Conservation (phyloP, 2,113 vertebrate genomes). For the Melanostigma gelatinosum region DNA sequence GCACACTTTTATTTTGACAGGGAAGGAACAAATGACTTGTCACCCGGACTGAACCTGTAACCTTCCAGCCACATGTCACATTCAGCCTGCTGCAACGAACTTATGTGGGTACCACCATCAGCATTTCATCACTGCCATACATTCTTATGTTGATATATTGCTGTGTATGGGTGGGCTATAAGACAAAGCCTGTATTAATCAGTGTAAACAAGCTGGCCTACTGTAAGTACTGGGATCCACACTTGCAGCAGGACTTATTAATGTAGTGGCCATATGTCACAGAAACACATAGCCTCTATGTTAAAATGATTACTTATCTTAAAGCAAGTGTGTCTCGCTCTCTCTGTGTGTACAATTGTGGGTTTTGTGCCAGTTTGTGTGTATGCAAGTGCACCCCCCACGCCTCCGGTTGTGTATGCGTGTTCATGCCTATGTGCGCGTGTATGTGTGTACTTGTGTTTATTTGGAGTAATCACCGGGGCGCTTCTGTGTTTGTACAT, state of each 20-base stretch:
- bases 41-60: neutral
- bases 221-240: conserved; percentile 39
- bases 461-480: conserved; percentile 78
- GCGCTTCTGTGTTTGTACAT: conserved; percentile 78
- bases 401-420: conserved; percentile 9
- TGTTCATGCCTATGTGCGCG: neutral
- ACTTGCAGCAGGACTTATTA: conserved; percentile 28
- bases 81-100: neutral
- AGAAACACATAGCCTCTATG: conserved; percentile 14
- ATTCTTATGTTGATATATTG: neutral
- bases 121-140: conserved; percentile 24
- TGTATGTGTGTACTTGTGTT: conserved; percentile 57
- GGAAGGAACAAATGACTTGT: neutral
- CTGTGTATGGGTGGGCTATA: conserved; percentile 10
- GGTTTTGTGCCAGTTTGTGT: conserved; percentile 9
- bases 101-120: neutral
- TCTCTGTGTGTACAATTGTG: neutral
- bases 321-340: conserved; percentile 3
- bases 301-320: conserved; percentile 5
- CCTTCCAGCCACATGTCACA: neutral
- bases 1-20: neutral
- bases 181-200: conserved; percentile 23
- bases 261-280: conserved; percentile 2
- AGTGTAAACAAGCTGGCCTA: conserved; percentile 32
- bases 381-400: neutral